Evolutionary conservation across 2,888 invertebrate species (phyloP).

Genomic region (Sarcophaga carnaria): DNA sequence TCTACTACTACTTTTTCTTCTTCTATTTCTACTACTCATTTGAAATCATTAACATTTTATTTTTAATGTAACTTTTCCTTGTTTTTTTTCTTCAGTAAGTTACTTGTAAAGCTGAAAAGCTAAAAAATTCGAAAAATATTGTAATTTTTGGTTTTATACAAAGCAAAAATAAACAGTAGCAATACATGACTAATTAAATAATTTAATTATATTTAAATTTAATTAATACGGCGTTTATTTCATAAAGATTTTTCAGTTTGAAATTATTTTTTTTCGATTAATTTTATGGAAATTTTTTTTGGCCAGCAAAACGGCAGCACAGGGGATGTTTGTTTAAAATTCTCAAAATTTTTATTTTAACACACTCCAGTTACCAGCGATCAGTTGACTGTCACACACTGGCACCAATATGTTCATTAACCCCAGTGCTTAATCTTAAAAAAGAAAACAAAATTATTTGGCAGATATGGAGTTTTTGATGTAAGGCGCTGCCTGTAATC

Average conservation of each 20-base stretch:
- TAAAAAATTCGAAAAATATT: neutral
- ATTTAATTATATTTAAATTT: conserved; percentile 13
- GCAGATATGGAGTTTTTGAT: no score
- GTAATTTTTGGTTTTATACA: neutral
- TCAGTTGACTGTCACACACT: no score
- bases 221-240: conserved; percentile 3
- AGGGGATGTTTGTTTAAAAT: no score
- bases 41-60: conserved; percentile 25
- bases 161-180: neutral
- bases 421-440: no score
- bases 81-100: no score
- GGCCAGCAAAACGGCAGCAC: no score
- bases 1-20: neutral
- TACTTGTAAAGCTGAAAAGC: no score
- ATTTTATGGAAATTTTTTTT: conserved; percentile 9
- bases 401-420: no score
- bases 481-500: no score
- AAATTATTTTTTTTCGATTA: neutral
- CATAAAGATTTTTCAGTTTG: neutral
- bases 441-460: no score
- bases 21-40: neutral
- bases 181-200: conserved; percentile 10
- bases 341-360: no score
- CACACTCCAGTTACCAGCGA: no score
- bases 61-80: conserved; percentile 4